phyloP scores from a whole-genome alignment of 2,797 vertebrate species.

The Tragelaphus oryx region DNA sequence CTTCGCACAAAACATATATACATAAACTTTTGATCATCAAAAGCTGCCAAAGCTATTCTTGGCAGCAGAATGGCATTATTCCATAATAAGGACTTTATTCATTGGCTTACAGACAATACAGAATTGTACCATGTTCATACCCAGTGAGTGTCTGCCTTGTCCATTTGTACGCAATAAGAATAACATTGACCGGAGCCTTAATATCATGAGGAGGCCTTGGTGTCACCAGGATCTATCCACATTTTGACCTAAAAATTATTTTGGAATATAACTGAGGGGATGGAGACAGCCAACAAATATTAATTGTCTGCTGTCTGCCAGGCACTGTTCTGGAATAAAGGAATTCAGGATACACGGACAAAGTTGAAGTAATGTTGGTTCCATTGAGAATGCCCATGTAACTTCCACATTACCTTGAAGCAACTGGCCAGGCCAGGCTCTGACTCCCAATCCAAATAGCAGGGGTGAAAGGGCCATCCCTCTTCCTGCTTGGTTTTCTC shows the following conservation, averaged over 20 bases:
- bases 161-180: neutral
- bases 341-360: neutral
- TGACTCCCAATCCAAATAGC: constrained; percentile 92
- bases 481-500: constrained; percentile 78
- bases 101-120: neutral
- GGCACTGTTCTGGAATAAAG: neutral
- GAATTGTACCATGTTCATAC: neutral
- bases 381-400: neutral
- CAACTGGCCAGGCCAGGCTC: constrained; percentile 85
- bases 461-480: constrained; percentile 83
- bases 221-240: neutral
- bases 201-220: neutral
- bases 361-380: neutral
- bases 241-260: constrained; percentile 22
- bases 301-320: neutral
- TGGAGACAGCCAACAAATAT: neutral
- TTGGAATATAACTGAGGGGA: neutral
- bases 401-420: constrained; percentile 87
- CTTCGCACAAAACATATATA: neutral
- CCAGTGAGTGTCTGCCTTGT: neutral
- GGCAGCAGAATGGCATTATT: neutral
- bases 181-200: neutral
- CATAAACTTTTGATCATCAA: neutral
- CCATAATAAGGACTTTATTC: neutral
- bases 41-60: constrained; percentile 20